A percentile compares a stretch with the other conserved stretches of the same genome.
Evolutionary conservation across 2,113 vertebrate genomes (phyloP).

Genomic region (Zootoca vivipara): DNA sequence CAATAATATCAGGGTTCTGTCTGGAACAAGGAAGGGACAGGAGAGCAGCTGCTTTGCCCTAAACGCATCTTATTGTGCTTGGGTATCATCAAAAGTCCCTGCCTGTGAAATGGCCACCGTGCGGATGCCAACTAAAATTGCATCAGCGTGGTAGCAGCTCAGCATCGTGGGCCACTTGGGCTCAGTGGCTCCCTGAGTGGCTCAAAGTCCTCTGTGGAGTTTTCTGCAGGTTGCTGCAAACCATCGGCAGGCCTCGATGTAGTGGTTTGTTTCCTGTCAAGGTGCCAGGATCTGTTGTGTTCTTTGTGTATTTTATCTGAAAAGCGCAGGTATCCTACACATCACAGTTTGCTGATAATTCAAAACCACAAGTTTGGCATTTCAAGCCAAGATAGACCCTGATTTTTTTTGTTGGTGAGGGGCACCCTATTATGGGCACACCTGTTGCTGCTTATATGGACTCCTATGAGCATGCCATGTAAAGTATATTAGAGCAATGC

Average conservation of each 20-base stretch:
- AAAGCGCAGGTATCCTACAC: neutral
- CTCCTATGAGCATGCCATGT: neutral
- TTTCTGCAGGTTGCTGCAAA: neutral
- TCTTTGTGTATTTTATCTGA: neutral
- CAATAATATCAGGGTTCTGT: neutral
- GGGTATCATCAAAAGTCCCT: neutral
- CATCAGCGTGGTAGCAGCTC: neutral
- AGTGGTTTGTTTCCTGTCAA: neutral
- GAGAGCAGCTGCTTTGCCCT: constrained; percentile 25
- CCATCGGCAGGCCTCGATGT: neutral
- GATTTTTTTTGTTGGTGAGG: neutral
- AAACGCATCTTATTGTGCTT: neutral
- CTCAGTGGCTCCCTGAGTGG: neutral
- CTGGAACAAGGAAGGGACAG: constrained; percentile 28
- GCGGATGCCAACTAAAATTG: neutral
- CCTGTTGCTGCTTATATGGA: neutral
- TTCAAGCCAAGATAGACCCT: neutral
- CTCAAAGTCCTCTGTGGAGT: neutral
- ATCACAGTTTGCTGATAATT: neutral
- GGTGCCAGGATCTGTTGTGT: neutral
- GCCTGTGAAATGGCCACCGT: neutral
- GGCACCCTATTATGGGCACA: rapidly evolving
- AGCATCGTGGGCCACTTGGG: neutral
- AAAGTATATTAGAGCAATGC: neutral
- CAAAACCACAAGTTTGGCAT: too few species aligned